Conservation (phyloP, 1,140 invertebrate genomes). For the Papilio glaucus region DNA sequence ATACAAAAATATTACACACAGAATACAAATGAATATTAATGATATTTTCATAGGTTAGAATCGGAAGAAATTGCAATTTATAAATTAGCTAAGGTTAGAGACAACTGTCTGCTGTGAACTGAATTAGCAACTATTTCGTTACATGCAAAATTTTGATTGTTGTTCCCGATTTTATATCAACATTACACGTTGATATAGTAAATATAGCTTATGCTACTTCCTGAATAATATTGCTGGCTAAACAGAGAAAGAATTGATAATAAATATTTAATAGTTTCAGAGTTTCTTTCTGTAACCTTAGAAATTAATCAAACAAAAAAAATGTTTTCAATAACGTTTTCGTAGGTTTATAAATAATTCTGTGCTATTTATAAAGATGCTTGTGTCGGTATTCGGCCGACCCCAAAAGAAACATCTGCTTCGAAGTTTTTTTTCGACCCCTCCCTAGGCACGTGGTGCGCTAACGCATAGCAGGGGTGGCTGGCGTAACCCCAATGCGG, state of each 20-base stretch:
- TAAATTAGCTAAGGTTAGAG: too few relatives aligned
- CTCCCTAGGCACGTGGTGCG: constrained; percentile 72
- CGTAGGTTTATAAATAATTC: background rate
- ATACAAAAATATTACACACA: background rate
- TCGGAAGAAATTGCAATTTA: too few relatives aligned
- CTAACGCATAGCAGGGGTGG: constrained; percentile 71
- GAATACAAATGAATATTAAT: too few relatives aligned
- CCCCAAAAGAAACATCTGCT: constrained; percentile 69
- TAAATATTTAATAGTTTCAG: too few relatives aligned
- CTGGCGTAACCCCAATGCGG: constrained; percentile 73
- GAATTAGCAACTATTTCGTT: background rate
- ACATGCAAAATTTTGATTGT: background rate
- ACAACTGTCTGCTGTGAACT: too few relatives aligned
- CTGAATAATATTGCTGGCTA: too few relatives aligned
- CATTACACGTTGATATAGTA: too few relatives aligned
- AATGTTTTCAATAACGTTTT: constrained; percentile 12
- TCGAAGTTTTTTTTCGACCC: constrained; percentile 49
- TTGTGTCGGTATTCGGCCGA: constrained; percentile 27
- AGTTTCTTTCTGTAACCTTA: too few relatives aligned
- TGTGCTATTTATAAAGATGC: constrained; percentile 28
- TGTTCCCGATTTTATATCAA: too few relatives aligned
- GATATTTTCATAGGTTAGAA: background rate
- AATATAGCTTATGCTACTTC: too few relatives aligned
- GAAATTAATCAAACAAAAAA: too few relatives aligned
- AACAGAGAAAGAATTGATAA: too few relatives aligned